Evolutionary conservation across 2,113 vertebrate genomes (phyloP), one percentile per base, ranked within the genome.

Genomic region (Ramphastos sulfuratus): DNA sequence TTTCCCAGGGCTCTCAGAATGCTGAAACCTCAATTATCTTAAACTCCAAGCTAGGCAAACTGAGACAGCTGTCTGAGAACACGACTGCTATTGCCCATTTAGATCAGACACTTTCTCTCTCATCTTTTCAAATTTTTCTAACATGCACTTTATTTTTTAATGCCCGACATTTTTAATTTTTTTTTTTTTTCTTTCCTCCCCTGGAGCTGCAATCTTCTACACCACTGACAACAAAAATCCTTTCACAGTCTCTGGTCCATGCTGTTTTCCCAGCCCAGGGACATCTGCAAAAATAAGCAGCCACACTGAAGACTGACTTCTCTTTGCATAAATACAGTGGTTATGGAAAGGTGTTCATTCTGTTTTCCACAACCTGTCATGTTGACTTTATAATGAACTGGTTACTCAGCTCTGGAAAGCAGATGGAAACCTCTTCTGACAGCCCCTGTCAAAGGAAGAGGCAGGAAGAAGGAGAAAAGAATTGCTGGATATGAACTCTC

Each of bases 341-440:
- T 96, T 95, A 96, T 93, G 87, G 72, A 96, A 93, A 96, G 94
- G 94, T 96, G 90, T 80, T 89, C 95, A 85, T 96, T 86, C 67
- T 87, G 65, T 84, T 94, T 95, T 65, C 70, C 50, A 88, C 79
- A 82, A 50, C 77, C 66, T 89, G 94, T 96, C 96, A 95, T 78
- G 88, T 85, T 67, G 92, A 93, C 93, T 91, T 92, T 94, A 91
- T 96, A 97, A 97, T 96, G 93, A 98, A 96, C 84, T 33, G 8
- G 94, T 97, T 97, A 97, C 86, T 93, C 93, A 94, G 96, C 89
- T 83, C 60, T 91, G 35, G 64, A 66, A 90, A 94, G 86, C 71
- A 66, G 93, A 92, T 87, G 93, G 95, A 97, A 96, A 95, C 92
- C 95, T 97, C 91, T 96, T 95, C 95, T 97, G 96, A 98, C 97